These are phyloP conservation scores for Leucophenga montana DNA, from an alignment of 2,888 invertebrate species.

Conservation along the genomic window DNA sequence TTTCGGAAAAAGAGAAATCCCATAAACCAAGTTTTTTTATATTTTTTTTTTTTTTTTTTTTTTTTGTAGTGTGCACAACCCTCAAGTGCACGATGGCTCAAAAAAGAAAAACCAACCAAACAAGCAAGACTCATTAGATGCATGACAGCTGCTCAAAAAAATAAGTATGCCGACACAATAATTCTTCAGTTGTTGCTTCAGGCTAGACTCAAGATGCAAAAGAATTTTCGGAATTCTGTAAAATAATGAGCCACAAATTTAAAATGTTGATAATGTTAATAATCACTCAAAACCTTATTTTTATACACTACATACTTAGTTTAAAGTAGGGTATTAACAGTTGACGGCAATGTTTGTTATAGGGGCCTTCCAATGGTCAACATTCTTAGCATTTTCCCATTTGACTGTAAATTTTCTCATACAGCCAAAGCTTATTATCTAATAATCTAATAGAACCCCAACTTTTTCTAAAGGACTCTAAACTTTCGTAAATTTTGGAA, in stretches of 20 bases:
- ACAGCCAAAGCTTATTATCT: no score
- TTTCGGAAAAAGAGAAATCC: neutral
- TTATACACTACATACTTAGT: neutral
- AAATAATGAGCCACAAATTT: neutral
- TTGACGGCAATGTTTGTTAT: neutral
- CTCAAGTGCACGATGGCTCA: neutral
- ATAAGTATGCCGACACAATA: no score
- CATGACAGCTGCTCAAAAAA: conserved; percentile 2
- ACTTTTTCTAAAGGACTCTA: no score
- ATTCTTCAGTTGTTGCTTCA: neutral
- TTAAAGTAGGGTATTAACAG: no score
- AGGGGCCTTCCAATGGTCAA: no score
- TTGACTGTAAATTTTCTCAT: no score
- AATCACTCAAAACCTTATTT: neutral
- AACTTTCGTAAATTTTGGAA: no score
- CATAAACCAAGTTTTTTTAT: neutral
- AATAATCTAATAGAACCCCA: no score
- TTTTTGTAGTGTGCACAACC: neutral
- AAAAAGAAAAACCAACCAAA: neutral
- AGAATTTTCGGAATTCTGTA: neutral
- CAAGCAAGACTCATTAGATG: neutral
- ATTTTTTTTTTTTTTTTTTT: no score
- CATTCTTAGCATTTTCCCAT: no score
- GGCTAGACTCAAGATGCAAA: neutral
- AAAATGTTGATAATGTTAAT: neutral